Conservation (phyloP, 2,113 vertebrate genomes). For the Sebastes schlegelii region DNA sequence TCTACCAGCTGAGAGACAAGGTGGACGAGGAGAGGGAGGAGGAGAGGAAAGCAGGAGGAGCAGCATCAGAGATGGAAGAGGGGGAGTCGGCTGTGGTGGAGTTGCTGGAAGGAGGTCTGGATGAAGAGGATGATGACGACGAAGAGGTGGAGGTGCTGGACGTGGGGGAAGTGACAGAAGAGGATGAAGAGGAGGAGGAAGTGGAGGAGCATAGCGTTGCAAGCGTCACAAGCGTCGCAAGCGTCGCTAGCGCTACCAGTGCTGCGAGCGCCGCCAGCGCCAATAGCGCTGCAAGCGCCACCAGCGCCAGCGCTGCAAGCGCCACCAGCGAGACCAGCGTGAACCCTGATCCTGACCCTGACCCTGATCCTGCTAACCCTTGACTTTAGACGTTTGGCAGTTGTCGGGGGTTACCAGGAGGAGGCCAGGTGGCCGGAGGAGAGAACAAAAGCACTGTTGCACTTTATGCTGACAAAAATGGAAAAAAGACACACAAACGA, state of each 20-base stretch:
- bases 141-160: constrained; percentile 80
- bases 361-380: constrained; percentile 47
- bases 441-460: constrained; percentile 98
- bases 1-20: constrained; percentile 87
- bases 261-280: constrained; percentile 53
- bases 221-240: constrained; percentile 29
- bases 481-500: constrained; percentile 60
- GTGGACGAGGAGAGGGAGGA: constrained; percentile 61
- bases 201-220: constrained; percentile 74
- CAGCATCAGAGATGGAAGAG: constrained; percentile 28
- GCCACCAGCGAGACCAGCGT: constrained; percentile 72
- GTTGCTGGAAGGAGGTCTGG: constrained; percentile 67
- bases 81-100: constrained; percentile 61
- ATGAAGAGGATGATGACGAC: constrained; percentile 75
- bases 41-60: constrained; percentile 40
- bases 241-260: constrained; percentile 25
- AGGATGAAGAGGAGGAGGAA: constrained; percentile 66
- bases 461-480: constrained; percentile 93
- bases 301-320: constrained; percentile 42
- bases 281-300: constrained; percentile 43
- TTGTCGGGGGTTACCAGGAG: constrained; percentile 58
- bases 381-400: constrained; percentile 55
- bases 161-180: constrained; percentile 75
- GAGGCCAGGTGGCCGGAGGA: constrained; percentile 58
- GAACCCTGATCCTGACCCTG: constrained; percentile 62